phyloP scores from a whole-genome alignment of 1,140 invertebrate genomes.

The Ylistrum balloti region DNA sequence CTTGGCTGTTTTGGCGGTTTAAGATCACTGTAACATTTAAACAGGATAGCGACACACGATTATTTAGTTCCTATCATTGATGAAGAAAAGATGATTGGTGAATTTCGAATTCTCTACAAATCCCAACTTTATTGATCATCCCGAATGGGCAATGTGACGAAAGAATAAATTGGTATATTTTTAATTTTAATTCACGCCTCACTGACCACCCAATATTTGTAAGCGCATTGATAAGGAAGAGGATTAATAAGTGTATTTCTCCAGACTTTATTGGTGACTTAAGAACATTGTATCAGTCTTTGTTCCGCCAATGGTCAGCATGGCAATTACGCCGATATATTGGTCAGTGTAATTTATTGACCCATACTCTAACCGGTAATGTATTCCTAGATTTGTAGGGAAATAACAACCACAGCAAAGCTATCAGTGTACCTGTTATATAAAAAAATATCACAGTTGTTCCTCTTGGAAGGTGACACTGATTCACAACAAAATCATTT shows the following conservation, averaged over 20 bases:
- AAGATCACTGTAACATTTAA: too few relatives aligned
- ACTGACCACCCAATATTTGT: neutral
- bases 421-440: slow-evolving; percentile 68
- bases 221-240: too few relatives aligned
- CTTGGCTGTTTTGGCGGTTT: too few relatives aligned
- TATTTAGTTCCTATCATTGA: too few relatives aligned
- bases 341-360: slow-evolving; percentile 14
- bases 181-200: too few relatives aligned
- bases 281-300: neutral
- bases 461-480: slow-evolving; percentile 90
- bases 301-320: neutral
- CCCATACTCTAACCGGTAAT: neutral
- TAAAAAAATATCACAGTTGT: slow-evolving; percentile 85
- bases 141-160: neutral
- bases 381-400: slow-evolving; percentile 41
- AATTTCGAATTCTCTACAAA: neutral
- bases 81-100: too few relatives aligned
- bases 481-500: slow-evolving; percentile 87
- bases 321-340: neutral
- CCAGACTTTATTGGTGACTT: neutral
- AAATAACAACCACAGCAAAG: slow-evolving; percentile 63
- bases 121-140: neutral
- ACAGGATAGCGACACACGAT: too few relatives aligned
- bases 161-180: too few relatives aligned
- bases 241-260: too few relatives aligned